These are phyloP conservation scores for Trinorchestia longiramus DNA, from an alignment of 1,140 invertebrate genomes.

Conservation along the genomic window DNA sequence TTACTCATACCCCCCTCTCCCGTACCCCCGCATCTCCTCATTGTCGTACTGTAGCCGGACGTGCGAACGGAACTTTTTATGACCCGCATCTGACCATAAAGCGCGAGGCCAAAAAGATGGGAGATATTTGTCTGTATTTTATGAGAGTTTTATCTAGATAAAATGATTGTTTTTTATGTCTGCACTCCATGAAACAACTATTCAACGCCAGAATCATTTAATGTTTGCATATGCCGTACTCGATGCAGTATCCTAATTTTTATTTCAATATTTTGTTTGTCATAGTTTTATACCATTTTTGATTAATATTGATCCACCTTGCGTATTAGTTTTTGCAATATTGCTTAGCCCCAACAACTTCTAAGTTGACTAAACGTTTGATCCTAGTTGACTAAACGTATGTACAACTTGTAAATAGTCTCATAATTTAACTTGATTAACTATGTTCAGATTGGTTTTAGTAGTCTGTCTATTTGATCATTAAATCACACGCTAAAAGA, in stretches of 20 bases:
- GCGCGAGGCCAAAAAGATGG: neutral
- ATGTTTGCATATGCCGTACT: neutral
- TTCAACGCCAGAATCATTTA: neutral
- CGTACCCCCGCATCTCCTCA: neutral
- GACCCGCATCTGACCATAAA: neutral
- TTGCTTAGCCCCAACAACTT: neutral
- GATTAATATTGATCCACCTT: neutral
- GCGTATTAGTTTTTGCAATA: too few relatives aligned
- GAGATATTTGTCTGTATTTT: neutral
- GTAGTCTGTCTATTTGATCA: too few relatives aligned
- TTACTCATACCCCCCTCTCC: neutral
- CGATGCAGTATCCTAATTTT: neutral
- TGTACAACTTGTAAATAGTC: too few relatives aligned
- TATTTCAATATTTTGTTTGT: neutral
- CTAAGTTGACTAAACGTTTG: neutral
- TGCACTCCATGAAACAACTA: neutral
- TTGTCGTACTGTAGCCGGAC: neutral
- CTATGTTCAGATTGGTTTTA: too few relatives aligned
- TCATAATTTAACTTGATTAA: too few relatives aligned
- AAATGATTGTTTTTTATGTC: conserved; percentile 4
- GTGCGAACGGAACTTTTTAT: conserved; percentile 34
- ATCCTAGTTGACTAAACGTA: too few relatives aligned
- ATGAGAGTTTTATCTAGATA: conserved; percentile 23
- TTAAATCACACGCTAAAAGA: too few relatives aligned
- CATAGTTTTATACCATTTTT: neutral